A percentile compares a stretch with the other conserved stretches of the same genome.
These are phyloP conservation scores for Contarinia nasturtii DNA, from an alignment of 1,140 invertebrate genomes.

Conservation along the genomic window DNA sequence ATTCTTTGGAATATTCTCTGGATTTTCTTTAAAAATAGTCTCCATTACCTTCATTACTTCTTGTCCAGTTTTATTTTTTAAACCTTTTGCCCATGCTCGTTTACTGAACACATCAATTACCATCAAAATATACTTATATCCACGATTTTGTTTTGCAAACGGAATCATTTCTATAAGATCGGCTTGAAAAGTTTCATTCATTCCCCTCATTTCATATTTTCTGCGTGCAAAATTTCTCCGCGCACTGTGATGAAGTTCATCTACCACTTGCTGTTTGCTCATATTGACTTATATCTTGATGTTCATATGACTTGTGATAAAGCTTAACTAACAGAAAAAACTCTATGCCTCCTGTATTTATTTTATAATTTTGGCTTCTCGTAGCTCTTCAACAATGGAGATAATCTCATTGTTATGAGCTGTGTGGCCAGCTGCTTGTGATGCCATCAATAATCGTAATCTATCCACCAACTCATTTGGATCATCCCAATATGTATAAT, in stretches of 20 bases:
- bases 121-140: slow-evolving; percentile 24
- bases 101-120: slow-evolving; percentile 28
- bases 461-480: slow-evolving; percentile 20
- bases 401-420: slow-evolving; percentile 22
- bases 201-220: slow-evolving; percentile 14
- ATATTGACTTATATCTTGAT: slow-evolving; percentile 1
- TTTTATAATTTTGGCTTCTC: slow-evolving; percentile 5
- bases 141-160: slow-evolving; percentile 18
- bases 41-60: slow-evolving; percentile 14
- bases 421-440: slow-evolving; percentile 15
- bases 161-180: slow-evolving; percentile 22
- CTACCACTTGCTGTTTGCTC: slow-evolving; percentile 10
- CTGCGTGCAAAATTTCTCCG: slow-evolving; percentile 19
- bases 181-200: slow-evolving; percentile 23
- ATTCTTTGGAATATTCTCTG: slow-evolving; percentile 15
- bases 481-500: slow-evolving; percentile 22
- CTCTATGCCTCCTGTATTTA: not conserved
- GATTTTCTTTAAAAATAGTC: slow-evolving; percentile 11
- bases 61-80: slow-evolving; percentile 25
- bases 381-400: slow-evolving; percentile 7
- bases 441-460: slow-evolving; percentile 16
- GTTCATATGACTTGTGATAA: not conserved
- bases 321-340: too few species aligned
- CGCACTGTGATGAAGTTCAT: slow-evolving; percentile 20
- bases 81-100: slow-evolving; percentile 23